phyloP scores from a whole-genome alignment of 2,888 invertebrate species.

The Drosophila phalerata region DNA sequence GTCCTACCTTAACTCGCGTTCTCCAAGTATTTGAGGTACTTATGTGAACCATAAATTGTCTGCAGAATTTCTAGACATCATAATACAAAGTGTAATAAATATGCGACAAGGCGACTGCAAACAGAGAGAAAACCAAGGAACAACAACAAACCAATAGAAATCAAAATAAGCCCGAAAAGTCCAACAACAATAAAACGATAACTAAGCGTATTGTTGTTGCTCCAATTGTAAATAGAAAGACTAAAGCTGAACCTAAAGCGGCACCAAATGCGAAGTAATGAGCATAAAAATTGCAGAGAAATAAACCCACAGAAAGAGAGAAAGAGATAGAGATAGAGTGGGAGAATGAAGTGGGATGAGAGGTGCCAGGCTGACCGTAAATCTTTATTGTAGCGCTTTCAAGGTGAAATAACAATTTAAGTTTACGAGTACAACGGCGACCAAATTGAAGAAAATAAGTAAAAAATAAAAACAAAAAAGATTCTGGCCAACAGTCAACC shows the following conservation, averaged over 20 bases:
- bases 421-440: slow-evolving; percentile 63
- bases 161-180: slow-evolving; percentile 64
- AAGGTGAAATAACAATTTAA: slow-evolving; percentile 82
- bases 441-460: slow-evolving; percentile 34
- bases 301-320: slow-evolving; percentile 26
- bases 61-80: slow-evolving; percentile 71
- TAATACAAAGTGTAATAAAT: slow-evolving; percentile 77
- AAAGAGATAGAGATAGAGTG: neutral
- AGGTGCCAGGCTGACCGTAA: slow-evolving; percentile 66
- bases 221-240: slow-evolving; percentile 46
- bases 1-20: no score
- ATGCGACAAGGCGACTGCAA: slow-evolving; percentile 58
- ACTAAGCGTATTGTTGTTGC: slow-evolving; percentile 18
- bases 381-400: slow-evolving; percentile 76
- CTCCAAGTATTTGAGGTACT: slow-evolving; percentile 37
- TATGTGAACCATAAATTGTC: slow-evolving; percentile 71
- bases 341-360: neutral
- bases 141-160: slow-evolving; percentile 58
- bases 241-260: slow-evolving; percentile 33
- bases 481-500: slow-evolving; percentile 2
- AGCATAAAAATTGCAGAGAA: slow-evolving; percentile 67
- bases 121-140: slow-evolving; percentile 20
- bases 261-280: slow-evolving; percentile 72
- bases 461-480: slow-evolving; percentile 31
- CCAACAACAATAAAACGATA: slow-evolving; percentile 18